Evolutionary conservation across 2,888 invertebrate species (phyloP), one percentile per base, ranked within the genome.

Genomic region (Isoperla grammatica): DNA sequence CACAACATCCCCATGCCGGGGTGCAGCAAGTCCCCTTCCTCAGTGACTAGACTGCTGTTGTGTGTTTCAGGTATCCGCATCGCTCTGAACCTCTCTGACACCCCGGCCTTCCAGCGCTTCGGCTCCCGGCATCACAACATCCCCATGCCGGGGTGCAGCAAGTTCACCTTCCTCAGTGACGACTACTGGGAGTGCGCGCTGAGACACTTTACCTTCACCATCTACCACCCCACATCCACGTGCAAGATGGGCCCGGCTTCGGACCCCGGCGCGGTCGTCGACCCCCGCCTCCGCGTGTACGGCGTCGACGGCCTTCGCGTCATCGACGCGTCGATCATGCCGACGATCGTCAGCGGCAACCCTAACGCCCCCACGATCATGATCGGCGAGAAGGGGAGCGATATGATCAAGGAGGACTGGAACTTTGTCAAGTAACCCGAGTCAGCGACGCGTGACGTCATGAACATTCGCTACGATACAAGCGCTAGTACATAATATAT

Each of bases 401-500:
- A 94, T 71, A 83, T 94, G 82, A 89, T 94, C 64, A 92, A 91
- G 71, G 86, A 90, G 71, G 90, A 91, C 73, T 91, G 90, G 90
- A 54, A 63, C 61, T 55, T 66, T 6, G 29, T 15, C 13, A 49
- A 29, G 8, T 29, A 29, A 8, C 29, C 8, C n/a, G n/a, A n/a
- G n/a, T n/a, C n/a, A n/a, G n/a, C n/a, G n/a, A n/a, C n/a, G n/a
- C n/a, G n/a, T n/a, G n/a, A n/a, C n/a, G n/a, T n/a, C n/a, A n/a
- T n/a, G n/a, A n/a, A n/a, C n/a, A n/a, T n/a, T n/a, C n/a, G n/a
- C n/a, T n/a, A n/a, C n/a, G n/a, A n/a, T n/a, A n/a, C n/a, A n/a
- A n/a, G n/a, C n/a, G n/a, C n/a, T n/a, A n/a, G n/a, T n/a, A n/a
- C n/a, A n/a, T n/a, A n/a, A n/a, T n/a, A n/a, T n/a, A n/a, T n/a